Percentiles rank a stretch among this genome's conserved stretches.
phyloP scores from a whole-genome alignment of 2,113 vertebrate genomes.

The Thalassoma bifasciatum region DNA sequence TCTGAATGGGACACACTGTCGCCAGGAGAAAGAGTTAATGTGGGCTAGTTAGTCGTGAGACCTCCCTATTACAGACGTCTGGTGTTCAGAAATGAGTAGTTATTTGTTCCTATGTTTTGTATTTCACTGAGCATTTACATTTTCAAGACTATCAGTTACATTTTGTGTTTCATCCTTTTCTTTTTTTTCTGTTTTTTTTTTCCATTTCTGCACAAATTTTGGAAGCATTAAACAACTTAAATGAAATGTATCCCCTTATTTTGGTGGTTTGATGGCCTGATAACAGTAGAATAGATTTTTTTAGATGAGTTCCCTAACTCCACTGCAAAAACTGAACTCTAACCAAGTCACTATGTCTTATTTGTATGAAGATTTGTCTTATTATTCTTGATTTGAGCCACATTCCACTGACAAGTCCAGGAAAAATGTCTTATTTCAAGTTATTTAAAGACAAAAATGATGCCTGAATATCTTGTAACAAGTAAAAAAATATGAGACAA shows the following conservation, averaged over 20 bases:
- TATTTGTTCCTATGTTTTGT: slow-evolving; percentile 20
- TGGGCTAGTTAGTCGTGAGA: slow-evolving; percentile 66
- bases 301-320: slow-evolving; percentile 6
- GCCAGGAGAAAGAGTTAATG: slow-evolving; percentile 74
- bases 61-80: slow-evolving; percentile 55
- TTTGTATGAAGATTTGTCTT: no score
- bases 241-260: not conserved
- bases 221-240: not conserved
- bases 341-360: no score
- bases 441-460: no score
- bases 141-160: not conserved
- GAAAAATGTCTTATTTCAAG: no score
- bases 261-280: not conserved
- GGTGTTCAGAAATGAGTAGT: slow-evolving; percentile 46
- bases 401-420: no score
- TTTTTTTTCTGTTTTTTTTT: not conserved
- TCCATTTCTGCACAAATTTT: not conserved
- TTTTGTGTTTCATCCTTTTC: not conserved
- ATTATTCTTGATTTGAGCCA: no score
- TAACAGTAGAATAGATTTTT: not conserved
- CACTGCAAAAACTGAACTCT: no score
- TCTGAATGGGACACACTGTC: slow-evolving; percentile 79
- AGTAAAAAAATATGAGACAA: no score
- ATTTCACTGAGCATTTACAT: slow-evolving; percentile 9
- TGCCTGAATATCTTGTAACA: no score